Base-by-base conservation (phyloP, 2,888 invertebrate genomes). In the Limenitis camilla region DNA sequence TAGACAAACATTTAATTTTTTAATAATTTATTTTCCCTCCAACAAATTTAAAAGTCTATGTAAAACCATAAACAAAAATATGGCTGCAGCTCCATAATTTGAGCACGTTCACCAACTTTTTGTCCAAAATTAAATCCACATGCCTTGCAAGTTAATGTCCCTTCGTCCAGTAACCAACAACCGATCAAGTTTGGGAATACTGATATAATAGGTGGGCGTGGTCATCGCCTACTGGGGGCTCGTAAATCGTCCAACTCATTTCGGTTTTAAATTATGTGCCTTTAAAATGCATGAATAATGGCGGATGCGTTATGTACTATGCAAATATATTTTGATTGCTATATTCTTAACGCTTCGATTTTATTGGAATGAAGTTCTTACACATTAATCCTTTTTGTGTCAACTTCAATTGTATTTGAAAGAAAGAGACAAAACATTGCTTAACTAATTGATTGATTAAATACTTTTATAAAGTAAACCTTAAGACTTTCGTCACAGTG, bases 151-250 rank as follows among this genome's bases (percentile, higher is more conserved):
- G 32, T 50, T 50, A 44, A 50, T 50, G 11, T 50, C 43, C 28
- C 30, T 50, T 50, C 50, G 42, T 39, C 50, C 50, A 50, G 42
- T 50, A 28, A 36, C 31, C 11, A n/a, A 28, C 39, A 43, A 32
- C 30, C 38, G 46, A 41, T 49, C 38, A 27, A 32, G 47, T 40
- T 39, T 52, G 38, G 49, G 66, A 71, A 71, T 62, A 49, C 49
- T 58, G 53, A 50, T 64, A 64, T 74, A 76, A 75, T 75, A 61
- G 67, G 55, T 40, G 72, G 76, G 76, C 74, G 77, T 61, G 69
- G 66, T 64, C 61, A 47, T 63, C 63, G 67, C 71, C 74, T 72
- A 71, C 76, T 66, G 74, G 71, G 61, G 65, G 52, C 44, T 53
- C 56, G 43, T 73, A 72, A 71, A 73, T 71, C 62, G 57, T 56